These are phyloP conservation scores for Drosophila crucigera DNA, from an alignment of 2,888 invertebrate genomes.

Conservation along the genomic window DNA sequence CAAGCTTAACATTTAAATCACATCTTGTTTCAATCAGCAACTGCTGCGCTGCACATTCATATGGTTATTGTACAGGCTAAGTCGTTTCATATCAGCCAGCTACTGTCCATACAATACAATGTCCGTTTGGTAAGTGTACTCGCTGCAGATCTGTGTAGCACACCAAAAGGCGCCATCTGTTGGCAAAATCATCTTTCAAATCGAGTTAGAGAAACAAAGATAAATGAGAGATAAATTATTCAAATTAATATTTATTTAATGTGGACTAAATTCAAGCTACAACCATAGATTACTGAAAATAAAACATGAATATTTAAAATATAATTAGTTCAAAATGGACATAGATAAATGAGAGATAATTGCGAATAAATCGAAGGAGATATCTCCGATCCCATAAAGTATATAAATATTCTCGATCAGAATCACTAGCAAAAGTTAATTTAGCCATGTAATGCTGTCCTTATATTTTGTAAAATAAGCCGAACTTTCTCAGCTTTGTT, in stretches of 20 bases:
- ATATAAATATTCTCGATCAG: neutral
- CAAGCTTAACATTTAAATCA: neutral
- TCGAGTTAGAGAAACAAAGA: neutral
- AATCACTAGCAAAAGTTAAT: neutral
- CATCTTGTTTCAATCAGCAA: neutral
- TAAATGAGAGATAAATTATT: neutral
- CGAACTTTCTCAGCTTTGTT: neutral
- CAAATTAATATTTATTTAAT: neutral
- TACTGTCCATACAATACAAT: neutral
- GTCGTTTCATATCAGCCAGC: slow-evolving; percentile 3
- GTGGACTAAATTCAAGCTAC: rapidly evolving
- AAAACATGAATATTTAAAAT: neutral
- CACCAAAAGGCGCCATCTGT: neutral
- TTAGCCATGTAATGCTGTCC: neutral
- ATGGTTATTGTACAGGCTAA: slow-evolving; percentile 5
- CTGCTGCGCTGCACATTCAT: neutral
- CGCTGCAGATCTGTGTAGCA: neutral
- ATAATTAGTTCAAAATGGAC: neutral
- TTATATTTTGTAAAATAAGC: neutral
- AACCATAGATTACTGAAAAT: neutral
- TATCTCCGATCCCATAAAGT: neutral
- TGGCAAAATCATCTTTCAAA: neutral
- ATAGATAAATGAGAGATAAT: neutral
- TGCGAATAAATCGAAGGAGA: neutral
- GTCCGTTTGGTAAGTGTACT: neutral